A percentile compares a stretch with the other conserved stretches of the same genome.
phyloP scores from a whole-genome alignment of 2,888 invertebrate genomes.

The Notocelia uddmanniana region DNA sequence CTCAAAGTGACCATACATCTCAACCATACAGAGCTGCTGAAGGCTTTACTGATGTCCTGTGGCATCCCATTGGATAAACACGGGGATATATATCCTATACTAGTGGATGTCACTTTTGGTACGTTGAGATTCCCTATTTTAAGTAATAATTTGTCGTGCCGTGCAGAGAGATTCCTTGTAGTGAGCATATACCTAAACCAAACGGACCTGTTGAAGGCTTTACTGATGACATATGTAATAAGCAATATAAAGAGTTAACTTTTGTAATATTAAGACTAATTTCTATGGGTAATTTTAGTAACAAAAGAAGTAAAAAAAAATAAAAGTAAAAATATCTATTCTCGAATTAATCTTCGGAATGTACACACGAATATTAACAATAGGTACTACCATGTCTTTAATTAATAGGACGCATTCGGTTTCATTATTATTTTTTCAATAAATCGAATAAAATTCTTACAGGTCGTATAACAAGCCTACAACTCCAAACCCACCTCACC shows the following conservation, averaged over 20 bases:
- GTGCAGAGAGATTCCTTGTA: too few species aligned
- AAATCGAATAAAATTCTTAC: conserved; percentile 31
- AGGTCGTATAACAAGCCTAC: conserved; percentile 87
- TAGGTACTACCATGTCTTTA: too few species aligned
- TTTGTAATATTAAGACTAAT: too few species aligned
- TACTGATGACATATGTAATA: too few species aligned
- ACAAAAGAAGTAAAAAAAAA: too few species aligned
- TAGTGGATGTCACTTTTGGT: conserved; percentile 76
- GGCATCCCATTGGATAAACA: conserved; percentile 90
- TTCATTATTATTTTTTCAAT: not conserved
- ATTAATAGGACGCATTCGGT: too few species aligned
- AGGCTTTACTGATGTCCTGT: conserved; percentile 91
- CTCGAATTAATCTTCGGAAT: too few species aligned
- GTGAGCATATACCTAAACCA: not conserved
- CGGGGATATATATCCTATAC: conserved; percentile 68
- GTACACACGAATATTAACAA: too few species aligned
- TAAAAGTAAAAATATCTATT: too few species aligned
- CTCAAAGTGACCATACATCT: conserved; percentile 89
- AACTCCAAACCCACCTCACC: conserved; percentile 89
- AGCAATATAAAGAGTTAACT: too few species aligned
- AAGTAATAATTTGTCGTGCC: not conserved
- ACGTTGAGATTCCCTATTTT: conserved; percentile 47
- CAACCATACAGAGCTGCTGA: conserved; percentile 92
- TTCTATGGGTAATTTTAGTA: too few species aligned
- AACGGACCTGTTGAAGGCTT: too few species aligned